phyloP scores from a whole-genome alignment of 2,888 invertebrate genomes.

The Hypsopygia costalis region DNA sequence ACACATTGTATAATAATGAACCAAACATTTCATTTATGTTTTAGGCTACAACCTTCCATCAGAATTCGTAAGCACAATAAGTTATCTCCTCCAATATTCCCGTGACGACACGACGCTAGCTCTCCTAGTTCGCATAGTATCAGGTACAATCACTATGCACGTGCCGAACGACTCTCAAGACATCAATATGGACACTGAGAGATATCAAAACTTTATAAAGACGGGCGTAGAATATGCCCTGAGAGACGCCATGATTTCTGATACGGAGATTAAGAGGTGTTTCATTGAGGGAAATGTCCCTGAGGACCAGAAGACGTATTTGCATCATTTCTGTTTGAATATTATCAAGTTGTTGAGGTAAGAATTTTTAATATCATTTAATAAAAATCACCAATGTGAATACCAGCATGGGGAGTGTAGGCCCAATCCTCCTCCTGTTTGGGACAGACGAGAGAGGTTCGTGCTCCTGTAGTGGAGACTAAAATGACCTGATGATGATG shows the following conservation, averaged over 20 bases:
- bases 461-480: too few relatives aligned
- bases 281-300: constrained; percentile 44
- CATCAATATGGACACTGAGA: constrained; percentile 53
- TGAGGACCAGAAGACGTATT: constrained; percentile 62
- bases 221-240: constrained; percentile 66
- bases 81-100: constrained; percentile 81
- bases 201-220: constrained; percentile 56
- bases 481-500: too few relatives aligned
- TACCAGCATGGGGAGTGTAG: too few relatives aligned
- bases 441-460: too few relatives aligned
- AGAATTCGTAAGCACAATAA: constrained; percentile 81
- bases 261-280: constrained; percentile 55
- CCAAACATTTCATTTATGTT: too few relatives aligned
- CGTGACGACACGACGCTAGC: constrained; percentile 80
- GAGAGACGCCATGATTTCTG: constrained; percentile 57
- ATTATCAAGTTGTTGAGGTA: constrained; percentile 65
- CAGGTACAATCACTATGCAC: constrained; percentile 79
- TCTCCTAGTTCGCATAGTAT: constrained; percentile 81
- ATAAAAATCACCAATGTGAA: too few relatives aligned
- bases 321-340: constrained; percentile 65
- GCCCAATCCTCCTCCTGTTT: too few relatives aligned
- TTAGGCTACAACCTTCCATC: constrained; percentile 81
- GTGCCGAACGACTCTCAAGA: constrained; percentile 56
- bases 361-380: too few relatives aligned
- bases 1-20: too few relatives aligned